phyloP scores from a whole-genome alignment of 1,140 invertebrate species.

The Campoletis sonorensis region DNA sequence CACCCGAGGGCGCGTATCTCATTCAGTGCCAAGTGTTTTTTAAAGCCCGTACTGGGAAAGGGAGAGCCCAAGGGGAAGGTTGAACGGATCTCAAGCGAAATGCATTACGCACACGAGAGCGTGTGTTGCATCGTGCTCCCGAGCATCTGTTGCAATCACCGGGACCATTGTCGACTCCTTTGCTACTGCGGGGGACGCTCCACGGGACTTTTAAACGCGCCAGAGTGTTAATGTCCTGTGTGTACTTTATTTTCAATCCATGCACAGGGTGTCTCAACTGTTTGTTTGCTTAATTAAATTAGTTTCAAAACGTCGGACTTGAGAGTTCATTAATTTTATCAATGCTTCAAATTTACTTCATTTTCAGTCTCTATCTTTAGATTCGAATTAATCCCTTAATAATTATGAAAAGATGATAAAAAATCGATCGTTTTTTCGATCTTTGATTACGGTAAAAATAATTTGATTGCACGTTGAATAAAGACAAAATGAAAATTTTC shows the following conservation, averaged over 20 bases:
- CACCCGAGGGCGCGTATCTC: not conserved
- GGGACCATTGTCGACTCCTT: constrained; percentile 52
- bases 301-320: too few relatives aligned
- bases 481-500: too few relatives aligned
- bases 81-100: not conserved
- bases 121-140: constrained; percentile 36
- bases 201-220: constrained; percentile 41
- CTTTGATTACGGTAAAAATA: too few relatives aligned
- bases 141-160: constrained; percentile 58
- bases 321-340: too few relatives aligned
- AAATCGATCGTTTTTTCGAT: too few relatives aligned
- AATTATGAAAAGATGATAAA: too few relatives aligned
- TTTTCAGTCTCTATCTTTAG: too few relatives aligned
- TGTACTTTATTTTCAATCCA: not conserved
- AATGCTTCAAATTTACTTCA: too few relatives aligned
- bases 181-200: constrained; percentile 19
- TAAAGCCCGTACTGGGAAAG: constrained; percentile 6
- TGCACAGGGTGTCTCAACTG: too few relatives aligned
- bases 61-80: not conserved
- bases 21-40: constrained; percentile 9
- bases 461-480: too few relatives aligned
- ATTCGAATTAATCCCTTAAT: too few relatives aligned
- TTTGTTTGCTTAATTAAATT: too few relatives aligned
- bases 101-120: not conserved
- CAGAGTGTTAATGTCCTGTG: constrained; percentile 11